Evolutionary conservation across 2,113 vertebrate genomes (phyloP).

Genomic region (Cricetomys ansorgei): DNA sequence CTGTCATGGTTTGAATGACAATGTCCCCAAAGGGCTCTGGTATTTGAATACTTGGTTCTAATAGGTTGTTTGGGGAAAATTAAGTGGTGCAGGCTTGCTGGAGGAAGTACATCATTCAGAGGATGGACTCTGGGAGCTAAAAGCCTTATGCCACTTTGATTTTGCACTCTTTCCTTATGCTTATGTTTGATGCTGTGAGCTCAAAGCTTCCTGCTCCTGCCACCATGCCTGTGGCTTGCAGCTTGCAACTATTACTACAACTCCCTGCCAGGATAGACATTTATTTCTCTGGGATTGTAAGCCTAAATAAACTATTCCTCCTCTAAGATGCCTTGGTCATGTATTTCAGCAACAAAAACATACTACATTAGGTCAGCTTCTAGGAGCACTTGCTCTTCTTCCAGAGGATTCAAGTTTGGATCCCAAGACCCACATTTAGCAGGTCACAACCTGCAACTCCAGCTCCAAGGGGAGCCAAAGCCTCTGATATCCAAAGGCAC

Average conservation of each 20-base stretch:
- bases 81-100: background rate
- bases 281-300: background rate
- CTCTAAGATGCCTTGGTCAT: background rate
- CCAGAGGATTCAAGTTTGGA: background rate
- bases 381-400: background rate
- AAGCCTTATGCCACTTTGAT: background rate
- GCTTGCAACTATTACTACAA: background rate
- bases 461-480: background rate
- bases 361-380: background rate
- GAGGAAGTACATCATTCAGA: background rate
- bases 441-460: background rate
- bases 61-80: background rate
- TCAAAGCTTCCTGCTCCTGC: background rate
- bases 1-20: background rate
- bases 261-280: background rate
- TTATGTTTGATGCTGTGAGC: background rate
- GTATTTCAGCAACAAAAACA: background rate
- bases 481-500: background rate
- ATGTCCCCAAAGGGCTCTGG: background rate
- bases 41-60: background rate
- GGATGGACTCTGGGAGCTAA: background rate
- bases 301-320: background rate
- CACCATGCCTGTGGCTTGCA: background rate
- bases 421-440: background rate
- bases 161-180: background rate